phyloP scores from a whole-genome alignment of 2,888 invertebrate genomes.

The Escarpia spicata region DNA sequence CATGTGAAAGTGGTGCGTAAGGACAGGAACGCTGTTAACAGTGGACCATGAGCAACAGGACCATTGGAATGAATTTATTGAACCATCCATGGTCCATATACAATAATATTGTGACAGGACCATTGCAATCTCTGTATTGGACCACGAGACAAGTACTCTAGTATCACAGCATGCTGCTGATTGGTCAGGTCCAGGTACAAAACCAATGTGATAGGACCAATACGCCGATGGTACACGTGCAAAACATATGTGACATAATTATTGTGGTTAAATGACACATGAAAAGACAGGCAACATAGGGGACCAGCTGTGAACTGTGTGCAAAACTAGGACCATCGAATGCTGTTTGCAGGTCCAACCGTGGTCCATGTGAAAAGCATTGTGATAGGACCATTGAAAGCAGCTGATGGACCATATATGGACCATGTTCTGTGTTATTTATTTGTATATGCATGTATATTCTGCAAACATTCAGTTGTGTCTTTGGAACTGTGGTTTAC shows the following conservation, averaged over 20 bases:
- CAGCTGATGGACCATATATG: not conserved
- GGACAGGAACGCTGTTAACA: not conserved
- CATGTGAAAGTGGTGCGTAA: too few relatives aligned
- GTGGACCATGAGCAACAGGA: not conserved
- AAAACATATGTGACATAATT: not conserved
- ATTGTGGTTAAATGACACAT: not conserved
- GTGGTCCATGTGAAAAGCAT: not conserved
- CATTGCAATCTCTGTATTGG: too few relatives aligned
- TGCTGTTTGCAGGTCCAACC: not conserved
- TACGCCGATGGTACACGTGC: not conserved
- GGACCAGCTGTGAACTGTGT: not conserved
- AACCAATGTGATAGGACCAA: not conserved
- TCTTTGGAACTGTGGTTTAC: too few relatives aligned
- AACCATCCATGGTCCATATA: not conserved
- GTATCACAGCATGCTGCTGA: too few relatives aligned
- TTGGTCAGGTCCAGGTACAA: not conserved
- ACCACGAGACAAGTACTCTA: too few relatives aligned
- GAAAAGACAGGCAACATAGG: not conserved
- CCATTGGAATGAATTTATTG: not conserved
- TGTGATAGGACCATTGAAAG: not conserved
- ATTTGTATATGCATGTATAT: not conserved
- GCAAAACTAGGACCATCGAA: not conserved
- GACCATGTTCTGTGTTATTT: constrained; percentile 3
- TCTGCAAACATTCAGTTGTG: not conserved
- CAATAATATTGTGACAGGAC: not conserved